Conservation (phyloP, 2,888 invertebrate genomes). For the Erebia aethiops region DNA sequence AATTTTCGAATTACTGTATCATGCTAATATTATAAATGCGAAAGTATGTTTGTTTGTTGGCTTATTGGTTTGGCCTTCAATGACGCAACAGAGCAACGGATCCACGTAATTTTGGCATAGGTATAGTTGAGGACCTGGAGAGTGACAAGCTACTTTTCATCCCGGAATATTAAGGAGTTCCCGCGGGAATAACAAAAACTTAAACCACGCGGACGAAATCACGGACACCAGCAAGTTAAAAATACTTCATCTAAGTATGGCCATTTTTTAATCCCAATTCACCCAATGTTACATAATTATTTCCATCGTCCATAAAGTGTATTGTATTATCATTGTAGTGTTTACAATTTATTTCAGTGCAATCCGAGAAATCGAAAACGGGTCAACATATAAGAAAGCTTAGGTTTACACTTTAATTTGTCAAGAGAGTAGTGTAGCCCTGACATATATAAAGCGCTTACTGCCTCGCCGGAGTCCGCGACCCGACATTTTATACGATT, state of each 20-base stretch:
- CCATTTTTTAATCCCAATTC: background rate
- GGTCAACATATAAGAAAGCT: conserved; percentile 29
- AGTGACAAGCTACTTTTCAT: too few relatives aligned
- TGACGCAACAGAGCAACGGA: too few relatives aligned
- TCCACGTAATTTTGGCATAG: too few relatives aligned
- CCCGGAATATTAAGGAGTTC: too few relatives aligned
- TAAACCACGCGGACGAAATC: too few relatives aligned
- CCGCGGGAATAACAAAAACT: too few relatives aligned
- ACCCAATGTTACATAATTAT: background rate
- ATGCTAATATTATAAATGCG: too few relatives aligned
- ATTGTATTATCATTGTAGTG: background rate
- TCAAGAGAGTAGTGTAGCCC: conserved; percentile 37
- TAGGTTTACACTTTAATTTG: conserved; percentile 26
- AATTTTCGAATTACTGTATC: too few relatives aligned
- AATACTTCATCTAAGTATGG: background rate
- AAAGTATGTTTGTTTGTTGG: too few relatives aligned
- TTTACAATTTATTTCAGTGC: conserved; percentile 27
- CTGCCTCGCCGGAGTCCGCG: conserved; percentile 31
- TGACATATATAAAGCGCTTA: conserved; percentile 35
- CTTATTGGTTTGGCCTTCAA: too few relatives aligned
- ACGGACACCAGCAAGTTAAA: too few relatives aligned
- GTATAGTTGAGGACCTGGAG: too few relatives aligned
- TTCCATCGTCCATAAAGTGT: background rate
- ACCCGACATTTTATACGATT: conserved; percentile 42
- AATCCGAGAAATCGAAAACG: conserved; percentile 36